These are phyloP conservation scores for Paedocypris sp. DNA, from an alignment of 2,113 vertebrate species.

Conservation along the genomic window DNA sequence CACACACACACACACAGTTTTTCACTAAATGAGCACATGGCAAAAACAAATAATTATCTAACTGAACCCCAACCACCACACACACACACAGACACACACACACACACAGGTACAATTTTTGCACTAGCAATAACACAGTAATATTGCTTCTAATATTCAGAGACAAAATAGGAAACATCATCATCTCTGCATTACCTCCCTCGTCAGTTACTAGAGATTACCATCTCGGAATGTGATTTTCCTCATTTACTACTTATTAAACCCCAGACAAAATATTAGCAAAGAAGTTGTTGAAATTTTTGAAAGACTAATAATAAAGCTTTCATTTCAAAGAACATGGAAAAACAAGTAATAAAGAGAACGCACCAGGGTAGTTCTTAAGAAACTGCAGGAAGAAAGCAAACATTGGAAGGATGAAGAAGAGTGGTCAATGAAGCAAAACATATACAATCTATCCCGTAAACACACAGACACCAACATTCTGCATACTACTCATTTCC, in stretches of 20 bases:
- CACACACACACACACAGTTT: too few relatives aligned
- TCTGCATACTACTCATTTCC: too few relatives aligned
- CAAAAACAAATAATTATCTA: too few relatives aligned
- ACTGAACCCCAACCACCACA: not conserved
- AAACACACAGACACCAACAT: too few relatives aligned
- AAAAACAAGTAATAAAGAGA: constrained; percentile 7
- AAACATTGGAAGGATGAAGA: not conserved
- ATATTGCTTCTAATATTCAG: not conserved
- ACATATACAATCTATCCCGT: too few relatives aligned
- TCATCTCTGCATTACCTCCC: constrained; percentile 32
- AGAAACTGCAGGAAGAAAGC: not conserved
- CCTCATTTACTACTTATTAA: constrained; percentile 32
- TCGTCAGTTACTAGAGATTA: constrained; percentile 28
- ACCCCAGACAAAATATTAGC: constrained; percentile 28
- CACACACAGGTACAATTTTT: not conserved
- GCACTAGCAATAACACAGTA: constrained; percentile 12
- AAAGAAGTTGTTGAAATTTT: constrained; percentile 13
- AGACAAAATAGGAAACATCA: constrained; percentile 19
- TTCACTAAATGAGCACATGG: too few relatives aligned
- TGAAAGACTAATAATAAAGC: not conserved
- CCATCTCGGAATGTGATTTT: constrained; percentile 19
- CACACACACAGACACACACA: not conserved
- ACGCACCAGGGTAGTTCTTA: constrained; percentile 5
- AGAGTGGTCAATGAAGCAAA: too few relatives aligned
- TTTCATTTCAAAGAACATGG: constrained; percentile 1